Percentiles rank a stretch among this genome's conserved stretches.
Evolutionary conservation across 2,113 vertebrate species (phyloP).

Genomic region (Origma solitaria): DNA sequence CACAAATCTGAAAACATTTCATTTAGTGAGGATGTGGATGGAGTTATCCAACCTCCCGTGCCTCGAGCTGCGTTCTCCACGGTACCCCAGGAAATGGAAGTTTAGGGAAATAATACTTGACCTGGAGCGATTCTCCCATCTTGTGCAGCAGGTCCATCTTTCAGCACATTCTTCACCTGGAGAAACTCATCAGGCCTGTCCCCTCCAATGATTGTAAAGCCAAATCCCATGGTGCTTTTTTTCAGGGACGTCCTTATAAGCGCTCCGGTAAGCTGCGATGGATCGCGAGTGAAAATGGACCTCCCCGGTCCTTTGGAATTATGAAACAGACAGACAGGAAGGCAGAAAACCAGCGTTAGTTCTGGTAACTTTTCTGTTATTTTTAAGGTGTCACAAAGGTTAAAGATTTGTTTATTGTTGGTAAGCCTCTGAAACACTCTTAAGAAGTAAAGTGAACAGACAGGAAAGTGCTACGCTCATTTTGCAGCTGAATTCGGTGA

Average conservation of each 20-base stretch:
- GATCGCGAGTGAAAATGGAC: constrained; percentile 87
- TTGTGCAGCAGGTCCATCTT: constrained; percentile 91
- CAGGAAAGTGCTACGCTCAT: background rate
- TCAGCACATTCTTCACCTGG: constrained; percentile 95
- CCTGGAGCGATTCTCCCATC: constrained; percentile 95
- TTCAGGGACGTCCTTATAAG: constrained; percentile 84
- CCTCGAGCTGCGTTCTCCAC: background rate
- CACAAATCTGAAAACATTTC: background rate
- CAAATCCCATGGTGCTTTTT: constrained; percentile 93
- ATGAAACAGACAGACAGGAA: background rate
- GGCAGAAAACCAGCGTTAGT: background rate
- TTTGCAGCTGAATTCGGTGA: background rate
- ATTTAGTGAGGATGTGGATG: background rate
- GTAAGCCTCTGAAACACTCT: background rate
- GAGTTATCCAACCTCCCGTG: background rate
- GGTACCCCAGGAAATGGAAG: background rate
- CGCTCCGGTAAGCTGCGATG: constrained; percentile 86
- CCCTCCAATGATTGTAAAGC: constrained; percentile 98
- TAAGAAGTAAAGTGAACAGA: background rate
- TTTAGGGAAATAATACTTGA: constrained; percentile 31
- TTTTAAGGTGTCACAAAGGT: background rate
- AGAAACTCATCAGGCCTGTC: constrained; percentile 96
- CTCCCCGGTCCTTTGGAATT: constrained; percentile 63
- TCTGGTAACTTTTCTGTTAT: background rate
- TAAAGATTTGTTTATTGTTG: background rate